Conservation (phyloP, 1,140 invertebrate genomes). For the Drosophila jambulina region DNA sequence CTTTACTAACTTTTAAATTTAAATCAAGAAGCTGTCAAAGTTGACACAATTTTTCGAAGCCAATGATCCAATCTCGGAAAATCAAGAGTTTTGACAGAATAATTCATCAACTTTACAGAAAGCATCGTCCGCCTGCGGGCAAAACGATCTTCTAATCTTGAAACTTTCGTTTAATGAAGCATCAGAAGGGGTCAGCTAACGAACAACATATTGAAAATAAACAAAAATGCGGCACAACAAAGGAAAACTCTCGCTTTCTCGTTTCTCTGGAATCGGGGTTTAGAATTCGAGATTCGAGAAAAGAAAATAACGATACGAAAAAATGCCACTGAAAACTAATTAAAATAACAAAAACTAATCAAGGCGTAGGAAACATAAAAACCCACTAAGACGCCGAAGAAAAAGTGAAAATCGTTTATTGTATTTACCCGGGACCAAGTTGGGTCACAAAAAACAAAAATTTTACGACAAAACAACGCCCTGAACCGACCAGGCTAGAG, state of each 20-base stretch:
- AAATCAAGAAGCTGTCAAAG: neutral
- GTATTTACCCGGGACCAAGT: constrained; percentile 22
- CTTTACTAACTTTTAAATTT: neutral
- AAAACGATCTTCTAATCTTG: constrained; percentile 39
- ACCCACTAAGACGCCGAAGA: constrained; percentile 14
- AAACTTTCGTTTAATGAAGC: constrained; percentile 49
- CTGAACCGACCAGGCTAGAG: neutral
- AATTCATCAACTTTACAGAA: constrained; percentile 29
- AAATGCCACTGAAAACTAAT: constrained; percentile 53
- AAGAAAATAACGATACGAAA: constrained; percentile 34
- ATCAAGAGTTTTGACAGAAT: constrained; percentile 24
- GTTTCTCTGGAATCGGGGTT: constrained; percentile 31
- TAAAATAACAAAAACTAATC: constrained; percentile 54
- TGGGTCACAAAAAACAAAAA: constrained; percentile 36
- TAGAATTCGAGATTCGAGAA: constrained; percentile 44
- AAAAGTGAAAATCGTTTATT: constrained; percentile 54
- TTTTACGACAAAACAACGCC: constrained; percentile 51
- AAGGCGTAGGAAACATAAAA: constrained; percentile 46
- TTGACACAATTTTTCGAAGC: constrained; percentile 8
- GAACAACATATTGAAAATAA: constrained; percentile 29
- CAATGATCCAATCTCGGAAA: constrained; percentile 2
- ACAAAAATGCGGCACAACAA: constrained; percentile 39
- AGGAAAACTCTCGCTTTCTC: constrained; percentile 52
- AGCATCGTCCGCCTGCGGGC: constrained; percentile 2
- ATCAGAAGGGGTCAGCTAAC: constrained; percentile 23